Evolutionary conservation across 2,113 vertebrate species (phyloP).

Genomic region (Sardina pilchardus): DNA sequence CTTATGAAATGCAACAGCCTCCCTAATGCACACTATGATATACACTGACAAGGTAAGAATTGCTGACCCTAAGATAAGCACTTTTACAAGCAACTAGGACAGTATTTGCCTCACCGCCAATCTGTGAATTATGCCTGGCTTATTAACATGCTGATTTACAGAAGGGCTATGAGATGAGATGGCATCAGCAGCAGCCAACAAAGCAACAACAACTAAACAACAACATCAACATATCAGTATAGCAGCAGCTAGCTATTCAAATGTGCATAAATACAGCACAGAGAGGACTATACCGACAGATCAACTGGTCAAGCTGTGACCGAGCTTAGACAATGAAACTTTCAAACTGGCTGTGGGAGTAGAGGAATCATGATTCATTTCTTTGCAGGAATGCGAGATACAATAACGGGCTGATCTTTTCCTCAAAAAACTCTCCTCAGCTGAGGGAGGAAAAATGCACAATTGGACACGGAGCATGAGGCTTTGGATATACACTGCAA

Average conservation of each 20-base stretch:
- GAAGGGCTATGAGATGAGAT: too few species aligned
- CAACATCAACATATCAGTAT: neutral
- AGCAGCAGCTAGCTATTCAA: too few species aligned
- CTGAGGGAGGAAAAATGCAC: slow-evolving; percentile 18
- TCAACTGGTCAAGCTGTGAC: too few species aligned
- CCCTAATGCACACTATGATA: neutral
- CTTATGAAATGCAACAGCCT: neutral
- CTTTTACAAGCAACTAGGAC: too few species aligned
- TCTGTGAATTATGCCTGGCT: too few species aligned
- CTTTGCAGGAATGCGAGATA: neutral
- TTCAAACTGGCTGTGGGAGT: neutral
- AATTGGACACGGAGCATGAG: slow-evolving; percentile 41
- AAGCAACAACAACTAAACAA: neutral
- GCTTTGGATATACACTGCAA: slow-evolving; percentile 23
- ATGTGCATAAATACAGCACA: neutral
- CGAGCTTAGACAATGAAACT: neutral
- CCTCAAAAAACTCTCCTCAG: neutral
- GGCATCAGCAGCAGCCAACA: too few species aligned
- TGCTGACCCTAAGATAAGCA: too few species aligned
- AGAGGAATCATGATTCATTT: neutral
- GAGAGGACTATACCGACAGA: neutral
- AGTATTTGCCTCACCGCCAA: too few species aligned
- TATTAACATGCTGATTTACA: too few species aligned
- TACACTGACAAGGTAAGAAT: neutral
- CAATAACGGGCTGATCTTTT: neutral